phyloP scores from a whole-genome alignment of 2,888 invertebrate species.

The Leptinotarsa peninsularis region DNA sequence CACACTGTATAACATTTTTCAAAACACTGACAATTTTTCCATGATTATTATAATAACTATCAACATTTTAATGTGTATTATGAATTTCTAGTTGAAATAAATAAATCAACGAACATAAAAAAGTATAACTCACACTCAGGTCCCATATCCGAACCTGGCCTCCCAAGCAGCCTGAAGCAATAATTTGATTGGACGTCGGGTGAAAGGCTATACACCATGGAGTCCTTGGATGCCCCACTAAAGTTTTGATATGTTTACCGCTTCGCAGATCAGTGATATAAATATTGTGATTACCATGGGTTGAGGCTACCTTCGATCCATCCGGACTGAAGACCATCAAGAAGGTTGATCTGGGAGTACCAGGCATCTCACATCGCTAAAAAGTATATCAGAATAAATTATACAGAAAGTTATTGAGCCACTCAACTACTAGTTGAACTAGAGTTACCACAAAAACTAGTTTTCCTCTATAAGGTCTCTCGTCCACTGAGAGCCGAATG shows the following conservation, averaged over 20 bases:
- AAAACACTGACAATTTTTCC: too few species aligned
- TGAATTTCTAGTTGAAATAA: conserved; percentile 23
- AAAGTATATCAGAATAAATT: conserved; percentile 26
- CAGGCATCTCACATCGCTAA: conserved; percentile 75
- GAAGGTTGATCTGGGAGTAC: conserved; percentile 83
- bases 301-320: conserved; percentile 86
- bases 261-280: conserved; percentile 85
- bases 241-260: conserved; percentile 81
- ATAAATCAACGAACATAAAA: neutral
- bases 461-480: too few species aligned
- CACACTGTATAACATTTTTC: too few species aligned
- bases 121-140: conserved; percentile 69
- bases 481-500: too few species aligned
- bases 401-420: neutral
- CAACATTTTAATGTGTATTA: too few species aligned
- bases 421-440: too few species aligned
- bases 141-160: conserved; percentile 94
- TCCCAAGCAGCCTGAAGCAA: conserved; percentile 89
- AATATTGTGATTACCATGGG: conserved; percentile 90
- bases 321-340: conserved; percentile 90
- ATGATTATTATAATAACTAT: too few species aligned
- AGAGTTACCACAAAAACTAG: too few species aligned
- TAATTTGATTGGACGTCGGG: conserved; percentile 83
- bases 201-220: conserved; percentile 94
- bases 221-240: conserved; percentile 87